Base-by-base conservation (phyloP, 2,888 invertebrate species). In the Tetranychus piercei region DNA sequence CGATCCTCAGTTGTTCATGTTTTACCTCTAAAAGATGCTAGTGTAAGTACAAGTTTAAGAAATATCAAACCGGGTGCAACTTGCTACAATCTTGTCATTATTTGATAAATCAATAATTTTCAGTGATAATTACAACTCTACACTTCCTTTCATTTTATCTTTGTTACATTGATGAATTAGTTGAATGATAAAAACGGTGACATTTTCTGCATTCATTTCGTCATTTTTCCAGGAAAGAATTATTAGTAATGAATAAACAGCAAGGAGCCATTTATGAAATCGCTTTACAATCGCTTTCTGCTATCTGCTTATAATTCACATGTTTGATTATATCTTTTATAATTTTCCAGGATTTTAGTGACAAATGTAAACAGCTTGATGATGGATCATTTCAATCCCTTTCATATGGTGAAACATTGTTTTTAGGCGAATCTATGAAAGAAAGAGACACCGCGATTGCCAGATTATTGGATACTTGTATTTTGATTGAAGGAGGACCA, bases 361-460 rank as follows among this genome's bases (percentile, higher is more conserved):
- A 43, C 9, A 23, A 73, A 44, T n/a, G 34, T 65, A 73, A 73
- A 55, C 73, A 73, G 55, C 11, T 79, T 71, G 66, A 74, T 11
- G 81, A 81, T 76, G 78, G 79, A 11, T 79, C 79, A 44, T 81
- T 81, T 76, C 77, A 78, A 66, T 75, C 69, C 1, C 44, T 64
- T 15, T 44, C 73, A 3, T 65, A 34, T 9, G 75, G 75, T 11
- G 75, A 80, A 75, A 82, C 81, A 6, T 69, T 81, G 67, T 82
- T 80, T 76, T 78, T 79, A 76, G 82, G 82, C 4, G 79, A 81
- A 72, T 80, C 80, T 75, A 79, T 81, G 43, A 78, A 80, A 74
- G 81, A 82, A 70, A 76, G 81, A 44, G 82, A 82, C 75, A 78
- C 78, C 6, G 80, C 81, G 44, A 81, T 81, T 5, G 80, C 81